Evolutionary conservation across 2,888 invertebrate species (phyloP).

Genomic region (Chrysodeixis includens): DNA sequence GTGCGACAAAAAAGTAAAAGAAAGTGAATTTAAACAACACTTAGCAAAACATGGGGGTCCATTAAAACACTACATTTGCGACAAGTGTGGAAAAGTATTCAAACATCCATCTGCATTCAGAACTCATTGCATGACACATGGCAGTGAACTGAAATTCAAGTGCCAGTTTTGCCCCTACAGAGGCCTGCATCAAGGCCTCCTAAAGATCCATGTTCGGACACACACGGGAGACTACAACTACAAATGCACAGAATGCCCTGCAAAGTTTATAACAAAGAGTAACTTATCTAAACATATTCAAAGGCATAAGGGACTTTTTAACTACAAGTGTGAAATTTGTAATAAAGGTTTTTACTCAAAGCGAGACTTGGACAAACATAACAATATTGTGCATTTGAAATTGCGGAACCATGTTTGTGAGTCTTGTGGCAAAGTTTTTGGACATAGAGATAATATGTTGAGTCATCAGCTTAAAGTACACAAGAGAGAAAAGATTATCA

Average conservation of each 20-base stretch:
- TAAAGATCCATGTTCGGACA: constrained; percentile 67
- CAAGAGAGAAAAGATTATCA: constrained; percentile 56
- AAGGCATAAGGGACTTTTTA: constrained; percentile 50
- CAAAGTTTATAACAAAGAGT: constrained; percentile 67
- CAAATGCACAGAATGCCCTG: constrained; percentile 65
- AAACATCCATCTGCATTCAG: constrained; percentile 60
- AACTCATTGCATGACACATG: constrained; percentile 65
- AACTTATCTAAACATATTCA: constrained; percentile 64
- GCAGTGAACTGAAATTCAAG: constrained; percentile 63
- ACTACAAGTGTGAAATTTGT: constrained; percentile 56
- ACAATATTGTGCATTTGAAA: constrained; percentile 54
- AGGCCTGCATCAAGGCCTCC: constrained; percentile 62
- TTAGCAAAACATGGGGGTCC: constrained; percentile 53
- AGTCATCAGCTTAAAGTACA: constrained; percentile 66
- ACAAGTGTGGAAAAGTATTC: constrained; percentile 67
- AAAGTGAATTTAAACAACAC: constrained; percentile 55
- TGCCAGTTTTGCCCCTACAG: constrained; percentile 70
- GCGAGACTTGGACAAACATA: constrained; percentile 58
- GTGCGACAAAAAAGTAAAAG: constrained; percentile 52
- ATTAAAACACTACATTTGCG: constrained; percentile 62
- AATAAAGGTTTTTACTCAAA: constrained; percentile 54
- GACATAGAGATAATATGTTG: constrained; percentile 60
- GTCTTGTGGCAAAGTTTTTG: constrained; percentile 65
- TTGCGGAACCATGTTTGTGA: constrained; percentile 63
- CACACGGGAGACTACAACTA: constrained; percentile 69